Percentiles rank a stretch among this genome's conserved stretches.
These are phyloP conservation scores for Heliocidaris tuberculata DNA, from an alignment of 35 echinoderm and acorn worm species.

Conservation along the genomic window DNA sequence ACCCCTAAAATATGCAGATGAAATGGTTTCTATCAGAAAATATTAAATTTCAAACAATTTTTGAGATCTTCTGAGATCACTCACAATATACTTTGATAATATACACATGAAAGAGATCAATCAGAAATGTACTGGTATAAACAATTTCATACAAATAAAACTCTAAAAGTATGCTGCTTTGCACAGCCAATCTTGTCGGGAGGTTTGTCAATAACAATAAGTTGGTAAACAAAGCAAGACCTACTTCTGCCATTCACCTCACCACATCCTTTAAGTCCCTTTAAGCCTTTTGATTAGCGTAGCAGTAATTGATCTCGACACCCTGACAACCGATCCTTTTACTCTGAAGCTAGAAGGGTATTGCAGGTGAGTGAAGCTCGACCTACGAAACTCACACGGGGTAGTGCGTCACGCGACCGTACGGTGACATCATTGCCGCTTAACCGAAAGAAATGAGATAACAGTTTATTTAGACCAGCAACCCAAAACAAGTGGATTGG, in stretches of 20 bases:
- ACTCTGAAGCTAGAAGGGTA: background rate
- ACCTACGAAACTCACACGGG: background rate
- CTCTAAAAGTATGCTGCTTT: no score
- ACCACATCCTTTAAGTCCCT: background rate
- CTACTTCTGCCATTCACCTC: background rate
- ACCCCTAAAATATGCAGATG: no score
- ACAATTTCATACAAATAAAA: no score
- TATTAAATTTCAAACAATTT: no score
- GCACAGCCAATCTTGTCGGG: no score
- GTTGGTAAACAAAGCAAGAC: background rate
- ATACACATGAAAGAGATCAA: no score
- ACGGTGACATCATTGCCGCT: background rate
- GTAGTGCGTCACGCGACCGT: background rate
- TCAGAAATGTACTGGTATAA: no score
- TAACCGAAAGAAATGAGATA: background rate
- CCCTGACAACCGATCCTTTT: background rate
- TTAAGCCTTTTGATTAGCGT: background rate
- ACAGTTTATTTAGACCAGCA: background rate
- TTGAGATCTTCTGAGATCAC: no score
- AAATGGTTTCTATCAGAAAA: no score
- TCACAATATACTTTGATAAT: no score
- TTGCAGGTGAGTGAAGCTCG: background rate
- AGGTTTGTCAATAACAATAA: background rate
- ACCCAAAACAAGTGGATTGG: background rate
- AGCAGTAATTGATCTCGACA: background rate